Base-by-base conservation (phyloP, 2,113 vertebrate species). In the Colius striatus region DNA sequence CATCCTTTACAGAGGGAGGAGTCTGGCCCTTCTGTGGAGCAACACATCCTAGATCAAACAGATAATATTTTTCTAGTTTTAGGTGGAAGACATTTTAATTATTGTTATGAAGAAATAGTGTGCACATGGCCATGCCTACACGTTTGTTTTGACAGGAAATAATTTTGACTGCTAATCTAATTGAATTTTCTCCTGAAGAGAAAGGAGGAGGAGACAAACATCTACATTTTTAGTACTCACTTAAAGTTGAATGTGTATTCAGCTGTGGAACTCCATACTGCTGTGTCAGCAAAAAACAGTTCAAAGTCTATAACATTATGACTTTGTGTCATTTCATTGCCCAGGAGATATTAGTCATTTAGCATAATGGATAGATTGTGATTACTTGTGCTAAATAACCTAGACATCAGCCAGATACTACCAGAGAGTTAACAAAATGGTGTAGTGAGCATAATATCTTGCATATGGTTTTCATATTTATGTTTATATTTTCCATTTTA, bases 371-470 rank as follows among this genome's bases (percentile, higher is more conserved):
- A 66, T 62, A 79, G 47, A 83, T 66, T 94, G 91, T 92, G 91
- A 76, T 88, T 94, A 48, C 79, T 88, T 93, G 80, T 86, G 90
- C 92, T 80, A 93, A 96, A 90, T 93, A 95, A 91, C 48, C 38
- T 77, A 83, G 82, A 57, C 87, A 80, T 58, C 82, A 94, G 58
- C 58, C 90, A 92, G 66, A 82, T 92, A 78, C 81, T 20, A 2
- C 76, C 38, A 70, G 27, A 72, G 58, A 62, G 71, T 83, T 80
- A 93, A 82, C 43, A 91, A 54, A 94, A 76, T 43, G 47, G 38
- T 53, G 63, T 47, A 74, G 81, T 1, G 5, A 94, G 51, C 38
- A 48, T 48, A 83, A 92, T 77, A 62, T 53, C 67, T 23, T 74
- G 68, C 34, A 41, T 41, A 41, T 41, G 38, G 38, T 41, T 41